Evolutionary conservation across 2,113 vertebrate genomes (phyloP), one percentile per base, ranked within the genome.

Genomic region (Pelusios castaneus): DNA sequence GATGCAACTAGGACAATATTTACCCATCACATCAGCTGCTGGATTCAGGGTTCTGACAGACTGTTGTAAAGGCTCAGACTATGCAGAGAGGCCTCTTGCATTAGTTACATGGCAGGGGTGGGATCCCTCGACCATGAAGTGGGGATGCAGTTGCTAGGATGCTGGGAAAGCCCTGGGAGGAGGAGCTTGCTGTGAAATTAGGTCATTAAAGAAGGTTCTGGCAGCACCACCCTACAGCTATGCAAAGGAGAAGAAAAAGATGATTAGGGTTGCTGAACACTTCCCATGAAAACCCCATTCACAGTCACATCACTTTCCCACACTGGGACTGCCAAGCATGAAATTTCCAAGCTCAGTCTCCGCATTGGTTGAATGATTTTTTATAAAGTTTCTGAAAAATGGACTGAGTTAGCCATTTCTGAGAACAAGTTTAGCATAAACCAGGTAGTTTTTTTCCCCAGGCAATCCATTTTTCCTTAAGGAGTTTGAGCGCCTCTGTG

Each of bases 141-240:
- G 47, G 14, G 56, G 51, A 27, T 7, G 21, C 22, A 58, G 2
- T 0, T 1, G 22, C 2, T 5, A n/a, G 1, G 34, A 7, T 0
- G 0, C 1, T 12, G 63, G 56, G 47, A n/a, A 67, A 93, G 14
- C 34, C 13, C 43, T 25, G 89, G 73, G 13, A 38, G 25, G 31
- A 38, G 52, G 49, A 3, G 1, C 7, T 67, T 52, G 31, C 52
- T 80, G 34, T 11, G 38, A 76, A 79, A 2, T 6, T 4, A 43
- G 38, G 10, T 38, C 13, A 21, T 82, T 84, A 25, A 9, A 0
- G 3, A 43, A 38, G 52, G 17, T 0, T 0, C 6, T 87, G 75
- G 49, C 60, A 55, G 76, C 11, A 38, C 84, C 60, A 29, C 58
- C 13, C 29, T 8, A 2, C 14, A 34, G 31, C 58, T 34, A 34